Conservation (phyloP, 2,113 vertebrate genomes). For the Nothoprocta perdicaria region DNA sequence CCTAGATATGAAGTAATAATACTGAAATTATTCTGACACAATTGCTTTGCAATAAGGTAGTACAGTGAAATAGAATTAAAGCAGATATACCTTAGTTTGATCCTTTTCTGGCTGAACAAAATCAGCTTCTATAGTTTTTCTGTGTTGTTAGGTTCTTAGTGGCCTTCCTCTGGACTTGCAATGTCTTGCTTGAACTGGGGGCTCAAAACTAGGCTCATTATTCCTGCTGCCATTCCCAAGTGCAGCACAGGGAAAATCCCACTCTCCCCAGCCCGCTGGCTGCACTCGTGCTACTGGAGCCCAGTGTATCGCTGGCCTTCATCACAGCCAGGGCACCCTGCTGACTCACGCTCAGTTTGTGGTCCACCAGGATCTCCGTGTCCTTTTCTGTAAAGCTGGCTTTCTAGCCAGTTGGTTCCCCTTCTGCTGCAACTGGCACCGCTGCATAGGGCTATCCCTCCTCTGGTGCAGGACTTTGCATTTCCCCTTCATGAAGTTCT, state of each 20-base stretch:
- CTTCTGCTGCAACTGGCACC: neutral
- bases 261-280: neutral
- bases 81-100: neutral
- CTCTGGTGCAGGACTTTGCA: neutral
- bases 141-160: rapidly evolving
- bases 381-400: neutral
- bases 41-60: neutral
- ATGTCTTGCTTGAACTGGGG: neutral
- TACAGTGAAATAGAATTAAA: neutral
- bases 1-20: neutral
- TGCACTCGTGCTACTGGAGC: rapidly evolving
- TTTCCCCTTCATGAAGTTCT: neutral
- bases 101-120: neutral
- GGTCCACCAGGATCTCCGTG: neutral
- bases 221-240: neutral
- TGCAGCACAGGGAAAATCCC: neutral
- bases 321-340: neutral
- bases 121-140: neutral
- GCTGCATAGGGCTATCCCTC: neutral
- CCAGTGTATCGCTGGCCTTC: neutral
- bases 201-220: neutral
- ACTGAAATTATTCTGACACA: neutral
- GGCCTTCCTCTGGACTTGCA: neutral
- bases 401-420: neutral
- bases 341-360: neutral